Conservation (phyloP, 2,797 vertebrate species). For the Astyanax mexicanus region DNA sequence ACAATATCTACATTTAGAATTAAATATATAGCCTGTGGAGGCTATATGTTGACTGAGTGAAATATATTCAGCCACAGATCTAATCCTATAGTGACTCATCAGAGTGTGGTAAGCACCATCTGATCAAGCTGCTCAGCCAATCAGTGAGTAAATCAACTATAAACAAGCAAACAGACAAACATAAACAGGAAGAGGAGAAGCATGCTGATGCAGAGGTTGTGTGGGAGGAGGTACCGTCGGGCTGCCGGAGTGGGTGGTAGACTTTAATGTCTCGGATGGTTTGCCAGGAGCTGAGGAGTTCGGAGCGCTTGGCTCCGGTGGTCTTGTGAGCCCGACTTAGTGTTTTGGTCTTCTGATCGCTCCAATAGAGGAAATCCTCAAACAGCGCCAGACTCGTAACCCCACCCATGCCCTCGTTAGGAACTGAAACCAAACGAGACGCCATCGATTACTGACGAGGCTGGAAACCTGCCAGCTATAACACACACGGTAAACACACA, state of each 20-base stretch:
- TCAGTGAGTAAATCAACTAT: background rate
- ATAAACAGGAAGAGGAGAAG: constrained; percentile 6
- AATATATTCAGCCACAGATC: no score
- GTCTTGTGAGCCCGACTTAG: constrained; percentile 87
- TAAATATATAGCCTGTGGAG: no score
- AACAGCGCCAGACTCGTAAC: constrained; percentile 86
- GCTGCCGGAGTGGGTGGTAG: constrained; percentile 87
- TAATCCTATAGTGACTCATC: background rate
- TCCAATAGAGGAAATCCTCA: constrained; percentile 91
- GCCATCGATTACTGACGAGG: constrained; percentile 15
- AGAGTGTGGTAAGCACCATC: background rate
- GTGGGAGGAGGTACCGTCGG: constrained; percentile 78
- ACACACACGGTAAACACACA: no score
- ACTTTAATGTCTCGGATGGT: constrained; percentile 87
- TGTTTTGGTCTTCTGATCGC: constrained; percentile 87
- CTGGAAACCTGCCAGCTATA: constrained; percentile 71
- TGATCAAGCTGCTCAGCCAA: background rate
- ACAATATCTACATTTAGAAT: no score
- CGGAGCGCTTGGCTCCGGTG: constrained; percentile 77
- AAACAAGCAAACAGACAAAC: background rate
- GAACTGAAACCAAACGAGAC: constrained; percentile 74
- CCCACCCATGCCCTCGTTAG: constrained; percentile 82
- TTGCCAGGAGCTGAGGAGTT: constrained; percentile 89
- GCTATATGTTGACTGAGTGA: no score
- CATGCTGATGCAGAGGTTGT: constrained; percentile 38